Conservation (phyloP, 2,113 vertebrate genomes). For the Epinephelus lanceolatus region DNA sequence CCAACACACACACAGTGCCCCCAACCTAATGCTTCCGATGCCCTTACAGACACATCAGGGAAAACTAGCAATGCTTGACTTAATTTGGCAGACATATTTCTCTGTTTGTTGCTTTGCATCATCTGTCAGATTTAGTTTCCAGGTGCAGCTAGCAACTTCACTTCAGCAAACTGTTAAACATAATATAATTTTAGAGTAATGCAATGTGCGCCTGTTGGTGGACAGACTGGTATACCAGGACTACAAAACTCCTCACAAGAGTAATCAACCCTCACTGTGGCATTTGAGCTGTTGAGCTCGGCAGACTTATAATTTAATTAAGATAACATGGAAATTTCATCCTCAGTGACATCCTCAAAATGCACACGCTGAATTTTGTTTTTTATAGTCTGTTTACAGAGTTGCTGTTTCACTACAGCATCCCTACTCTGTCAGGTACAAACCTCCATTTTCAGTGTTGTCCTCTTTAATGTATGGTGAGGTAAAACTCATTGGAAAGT, state of each 20-base stretch:
- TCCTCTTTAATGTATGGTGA: constrained; percentile 21
- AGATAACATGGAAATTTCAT: neutral
- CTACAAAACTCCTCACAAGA: neutral
- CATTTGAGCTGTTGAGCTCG: no score
- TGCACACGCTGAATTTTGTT: neutral
- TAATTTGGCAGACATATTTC: neutral
- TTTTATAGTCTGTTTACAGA: constrained; percentile 21
- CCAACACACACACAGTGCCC: neutral
- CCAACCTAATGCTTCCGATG: neutral
- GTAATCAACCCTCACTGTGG: neutral
- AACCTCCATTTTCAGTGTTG: constrained; percentile 22
- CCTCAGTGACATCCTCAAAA: neutral
- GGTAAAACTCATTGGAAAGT: constrained; percentile 17
- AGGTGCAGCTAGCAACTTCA: neutral
- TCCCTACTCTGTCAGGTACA: constrained; percentile 41
- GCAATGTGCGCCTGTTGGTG: neutral
- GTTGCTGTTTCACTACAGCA: constrained; percentile 53
- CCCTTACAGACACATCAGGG: constrained; percentile 11
- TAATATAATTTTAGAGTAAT: neutral
- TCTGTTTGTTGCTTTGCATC: neutral
- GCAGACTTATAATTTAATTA: neutral
- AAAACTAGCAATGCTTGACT: neutral
- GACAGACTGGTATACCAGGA: neutral
- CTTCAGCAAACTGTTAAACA: constrained; percentile 25
- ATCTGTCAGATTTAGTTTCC: neutral